Conservation (phyloP, 2,888 invertebrate genomes). For the Rhagonycha lutea region DNA sequence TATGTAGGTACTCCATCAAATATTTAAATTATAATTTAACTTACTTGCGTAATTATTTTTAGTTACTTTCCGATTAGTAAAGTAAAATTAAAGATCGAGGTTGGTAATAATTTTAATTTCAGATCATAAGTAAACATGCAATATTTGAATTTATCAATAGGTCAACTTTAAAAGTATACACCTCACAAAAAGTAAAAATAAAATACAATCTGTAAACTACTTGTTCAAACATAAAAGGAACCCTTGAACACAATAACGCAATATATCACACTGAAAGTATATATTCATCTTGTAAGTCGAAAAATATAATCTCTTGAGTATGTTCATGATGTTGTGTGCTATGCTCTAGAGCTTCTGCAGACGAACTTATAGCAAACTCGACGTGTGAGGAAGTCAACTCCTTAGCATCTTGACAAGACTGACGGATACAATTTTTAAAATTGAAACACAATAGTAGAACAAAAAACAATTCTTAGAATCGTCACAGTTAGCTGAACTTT, state of each 20-base stretch:
- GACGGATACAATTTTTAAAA: not conserved
- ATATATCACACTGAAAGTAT: not conserved
- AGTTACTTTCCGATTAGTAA: not conserved
- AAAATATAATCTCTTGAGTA: not conserved
- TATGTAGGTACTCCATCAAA: not conserved
- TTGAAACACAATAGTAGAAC: not conserved
- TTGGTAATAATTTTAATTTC: not conserved
- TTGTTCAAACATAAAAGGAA: not conserved
- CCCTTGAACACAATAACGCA: not conserved
- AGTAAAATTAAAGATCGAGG: not conserved
- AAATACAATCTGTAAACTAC: not conserved
- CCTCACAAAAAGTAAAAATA: not conserved
- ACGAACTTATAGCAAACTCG: not conserved
- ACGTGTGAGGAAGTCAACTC: not conserved
- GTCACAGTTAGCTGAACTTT: not conserved
- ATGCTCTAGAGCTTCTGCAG: no score
- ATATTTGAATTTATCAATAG: not conserved
- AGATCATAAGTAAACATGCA: not conserved
- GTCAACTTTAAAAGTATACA: not conserved
- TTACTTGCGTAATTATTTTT: not conserved
- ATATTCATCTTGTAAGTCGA: not conserved
- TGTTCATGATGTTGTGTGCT: not conserved
- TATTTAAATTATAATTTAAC: not conserved
- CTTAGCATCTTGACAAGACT: not conserved
- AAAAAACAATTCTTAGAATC: not conserved